Conservation (phyloP, 2,797 vertebrate species). For the Hafferia zeledoni region DNA sequence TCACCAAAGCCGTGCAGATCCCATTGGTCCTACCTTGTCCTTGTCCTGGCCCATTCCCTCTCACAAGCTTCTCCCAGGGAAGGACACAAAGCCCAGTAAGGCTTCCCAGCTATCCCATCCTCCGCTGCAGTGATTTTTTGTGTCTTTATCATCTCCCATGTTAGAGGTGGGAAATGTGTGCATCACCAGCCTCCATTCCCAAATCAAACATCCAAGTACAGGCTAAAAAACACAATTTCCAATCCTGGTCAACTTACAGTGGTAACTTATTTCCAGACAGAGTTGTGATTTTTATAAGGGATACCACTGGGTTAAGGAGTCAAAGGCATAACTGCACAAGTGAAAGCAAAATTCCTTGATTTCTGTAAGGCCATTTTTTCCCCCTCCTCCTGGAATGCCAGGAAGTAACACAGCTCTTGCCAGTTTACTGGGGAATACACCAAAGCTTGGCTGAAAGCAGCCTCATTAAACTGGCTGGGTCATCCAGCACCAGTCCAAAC, state of each 20-base stretch:
- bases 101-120: background rate
- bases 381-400: background rate
- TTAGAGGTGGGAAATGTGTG: background rate
- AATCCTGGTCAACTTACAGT: background rate
- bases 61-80: background rate
- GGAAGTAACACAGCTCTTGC: background rate
- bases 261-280: background rate
- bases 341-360: background rate
- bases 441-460: conserved; percentile 26
- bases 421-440: background rate
- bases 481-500: background rate
- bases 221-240: background rate
- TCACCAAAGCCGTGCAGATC: background rate
- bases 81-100: background rate
- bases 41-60: background rate
- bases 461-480: conserved; percentile 36
- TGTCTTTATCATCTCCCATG: background rate
- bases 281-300: background rate
- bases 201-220: background rate
- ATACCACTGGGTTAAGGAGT: background rate
- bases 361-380: background rate
- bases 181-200: background rate
- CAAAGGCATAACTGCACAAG: background rate
- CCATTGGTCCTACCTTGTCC: background rate
- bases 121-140: background rate